Base-by-base conservation (phyloP, 2,888 invertebrate genomes). In the Mimas tiliae region DNA sequence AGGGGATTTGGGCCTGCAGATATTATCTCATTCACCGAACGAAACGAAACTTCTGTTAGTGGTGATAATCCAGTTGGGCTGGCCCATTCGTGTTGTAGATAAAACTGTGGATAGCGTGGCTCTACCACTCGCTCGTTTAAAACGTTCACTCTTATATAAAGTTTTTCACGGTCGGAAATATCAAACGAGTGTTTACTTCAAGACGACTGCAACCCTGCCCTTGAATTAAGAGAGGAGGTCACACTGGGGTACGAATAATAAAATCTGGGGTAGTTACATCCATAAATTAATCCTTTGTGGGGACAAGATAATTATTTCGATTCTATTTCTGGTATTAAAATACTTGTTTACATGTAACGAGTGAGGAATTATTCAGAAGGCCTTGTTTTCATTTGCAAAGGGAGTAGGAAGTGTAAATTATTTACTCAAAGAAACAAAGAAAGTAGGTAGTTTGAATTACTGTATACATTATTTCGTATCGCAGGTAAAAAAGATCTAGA, bases 181-280 rank as follows among this genome's bases (percentile, higher is more conserved):
- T 58, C 19, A 58, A 38, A 55, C 9, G 34, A 38, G 38, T 58
- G 58, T 58, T 58, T 58, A 58, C 58, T 19, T 38, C 52, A 14
- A 52, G 52, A 27, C 50, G 50, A 16, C 38, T 58, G 58, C 42
- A 58, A 19, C 58, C 58, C 58, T 58, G 58, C 58, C 58, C 58
- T 58, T 58, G 58, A 58, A 58, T 58, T 19, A 42, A 19, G 42
- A 58, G 42, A n/a, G 58, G 42, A 58, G 58, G 58, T 38, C 58
- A 19, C 38, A 58, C 58, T 58, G 58, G 42, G 9, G 16, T 6
- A 38, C 58, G 58, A 58, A 58, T 58, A 58, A 58, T 58, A 58
- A 58, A 58, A 58, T 58, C 42, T 58, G 11, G 58, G 42, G 16
- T 55, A 55, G 34, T 42, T 58, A 16, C 19, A 58, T 58, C 19